phyloP scores from a whole-genome alignment of 2,113 vertebrate species.

The Morone chrysops region DNA sequence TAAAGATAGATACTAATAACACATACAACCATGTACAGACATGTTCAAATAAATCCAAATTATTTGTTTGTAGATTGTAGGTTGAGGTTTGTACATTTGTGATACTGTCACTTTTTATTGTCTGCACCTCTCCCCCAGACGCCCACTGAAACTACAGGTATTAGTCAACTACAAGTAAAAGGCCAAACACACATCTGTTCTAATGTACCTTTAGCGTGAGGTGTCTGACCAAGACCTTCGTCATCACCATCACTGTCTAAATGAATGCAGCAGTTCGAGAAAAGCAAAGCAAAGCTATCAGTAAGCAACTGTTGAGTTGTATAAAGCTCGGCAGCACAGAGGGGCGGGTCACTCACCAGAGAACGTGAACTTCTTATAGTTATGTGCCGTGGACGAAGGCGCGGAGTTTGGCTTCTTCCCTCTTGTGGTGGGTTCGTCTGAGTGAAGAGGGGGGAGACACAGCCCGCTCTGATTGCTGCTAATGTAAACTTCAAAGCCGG shows the following conservation, averaged over 20 bases:
- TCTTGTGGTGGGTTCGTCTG: slow-evolving; percentile 60
- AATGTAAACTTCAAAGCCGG: slow-evolving; percentile 46
- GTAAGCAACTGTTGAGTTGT: not conserved
- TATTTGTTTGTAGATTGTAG: too few relatives aligned
- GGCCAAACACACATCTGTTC: slow-evolving; percentile 7
- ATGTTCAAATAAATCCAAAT: too few relatives aligned
- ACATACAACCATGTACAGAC: too few relatives aligned
- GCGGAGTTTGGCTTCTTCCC: slow-evolving; percentile 77
- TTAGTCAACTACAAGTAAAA: not conserved
- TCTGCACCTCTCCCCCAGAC: not conserved
- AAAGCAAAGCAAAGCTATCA: slow-evolving; percentile 27
- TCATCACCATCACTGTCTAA: slow-evolving; percentile 64
- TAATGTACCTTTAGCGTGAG: slow-evolving; percentile 47
- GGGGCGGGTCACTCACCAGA: slow-evolving; percentile 78
- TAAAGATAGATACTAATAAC: too few relatives aligned
- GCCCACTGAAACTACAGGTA: not conserved
- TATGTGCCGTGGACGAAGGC: slow-evolving; percentile 60
- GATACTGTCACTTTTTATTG: not conserved
- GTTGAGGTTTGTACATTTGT: not conserved
- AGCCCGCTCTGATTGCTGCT: slow-evolving; percentile 26
- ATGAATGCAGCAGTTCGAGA: slow-evolving; percentile 49
- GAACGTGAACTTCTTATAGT: slow-evolving; percentile 85
- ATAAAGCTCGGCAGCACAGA: not conserved
- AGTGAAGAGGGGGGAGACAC: slow-evolving; percentile 26
- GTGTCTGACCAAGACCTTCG: slow-evolving; percentile 49